These are phyloP conservation scores for Caenorhabditis uteleia DNA, from an alignment of 2,888 invertebrate genomes.

Conservation along the genomic window DNA sequence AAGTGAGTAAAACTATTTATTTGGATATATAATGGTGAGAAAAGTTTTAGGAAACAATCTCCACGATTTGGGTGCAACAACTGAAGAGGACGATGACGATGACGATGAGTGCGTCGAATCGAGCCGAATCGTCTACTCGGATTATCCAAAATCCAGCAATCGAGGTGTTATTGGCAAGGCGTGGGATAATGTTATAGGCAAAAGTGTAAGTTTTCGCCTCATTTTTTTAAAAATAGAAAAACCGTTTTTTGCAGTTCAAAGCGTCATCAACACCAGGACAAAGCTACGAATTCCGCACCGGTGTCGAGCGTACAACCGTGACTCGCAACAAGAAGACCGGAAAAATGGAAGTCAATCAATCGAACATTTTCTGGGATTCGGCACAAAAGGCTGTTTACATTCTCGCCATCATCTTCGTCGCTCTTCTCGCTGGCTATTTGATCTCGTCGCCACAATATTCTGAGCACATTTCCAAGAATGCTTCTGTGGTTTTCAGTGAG, in stretches of 20 bases:
- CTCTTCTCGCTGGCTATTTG: conserved; percentile 41
- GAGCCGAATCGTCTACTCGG: conserved; percentile 27
- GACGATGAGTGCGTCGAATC: conserved; percentile 35
- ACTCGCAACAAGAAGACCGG: conserved; percentile 37
- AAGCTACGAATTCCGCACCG: conserved; percentile 47
- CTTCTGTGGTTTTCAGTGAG: conserved; percentile 9
- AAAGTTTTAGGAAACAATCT: conserved; percentile 31
- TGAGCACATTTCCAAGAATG: conserved; percentile 7
- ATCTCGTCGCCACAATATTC: conserved; percentile 17
- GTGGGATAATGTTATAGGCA: conserved; percentile 43
- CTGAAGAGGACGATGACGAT: conserved; percentile 38
- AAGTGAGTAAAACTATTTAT: neutral
- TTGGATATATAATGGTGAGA: conserved; percentile 4
- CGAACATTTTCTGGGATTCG: conserved; percentile 22
- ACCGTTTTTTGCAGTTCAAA: conserved; percentile 29
- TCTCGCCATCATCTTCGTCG: conserved; percentile 33
- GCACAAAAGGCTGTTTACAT: conserved; percentile 27
- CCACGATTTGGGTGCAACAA: conserved; percentile 9
- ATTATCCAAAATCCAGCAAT: neutral
- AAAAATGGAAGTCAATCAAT: conserved; percentile 33
- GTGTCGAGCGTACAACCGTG: conserved; percentile 32
- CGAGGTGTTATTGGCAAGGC: conserved; percentile 27
- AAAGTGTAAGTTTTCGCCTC: conserved; percentile 12
- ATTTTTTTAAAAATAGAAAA: neutral
- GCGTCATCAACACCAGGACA: conserved; percentile 31